phyloP scores from a whole-genome alignment of 1,140 invertebrate genomes.

The Drosophila pruinosa region DNA sequence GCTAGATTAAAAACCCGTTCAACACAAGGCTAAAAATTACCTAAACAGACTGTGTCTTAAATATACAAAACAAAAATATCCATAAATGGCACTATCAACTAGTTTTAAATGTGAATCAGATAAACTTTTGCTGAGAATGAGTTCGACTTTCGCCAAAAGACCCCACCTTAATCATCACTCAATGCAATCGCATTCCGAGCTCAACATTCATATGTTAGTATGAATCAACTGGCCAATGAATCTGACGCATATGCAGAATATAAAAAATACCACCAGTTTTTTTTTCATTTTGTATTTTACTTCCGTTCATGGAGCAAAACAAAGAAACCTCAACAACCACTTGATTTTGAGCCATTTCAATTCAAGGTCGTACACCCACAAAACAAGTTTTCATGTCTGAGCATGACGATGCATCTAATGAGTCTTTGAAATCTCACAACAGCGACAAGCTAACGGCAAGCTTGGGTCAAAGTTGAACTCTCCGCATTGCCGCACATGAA shows the following conservation, averaged over 20 bases:
- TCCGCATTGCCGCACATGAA: constrained; percentile 13
- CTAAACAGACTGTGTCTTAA: constrained; percentile 44
- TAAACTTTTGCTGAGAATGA: constrained; percentile 14
- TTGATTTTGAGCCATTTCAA: constrained; percentile 17
- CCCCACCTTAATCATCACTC: constrained; percentile 56
- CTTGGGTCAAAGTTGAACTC: constrained; percentile 46
- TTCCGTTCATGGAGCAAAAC: constrained; percentile 30
- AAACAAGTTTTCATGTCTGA: constrained; percentile 50
- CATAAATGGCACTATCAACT: constrained; percentile 3
- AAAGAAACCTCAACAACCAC: constrained; percentile 17
- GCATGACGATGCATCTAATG: constrained; percentile 21
- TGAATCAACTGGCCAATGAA: constrained; percentile 39
- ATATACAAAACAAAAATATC: constrained; percentile 2
- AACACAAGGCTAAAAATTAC: constrained; percentile 49
- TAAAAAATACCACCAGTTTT: neutral
- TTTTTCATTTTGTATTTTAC: neutral
- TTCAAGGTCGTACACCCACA: constrained; percentile 59
- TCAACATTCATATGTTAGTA: neutral
- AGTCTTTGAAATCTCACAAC: neutral
- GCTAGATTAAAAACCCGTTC: constrained; percentile 47
- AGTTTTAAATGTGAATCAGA: constrained; percentile 8
- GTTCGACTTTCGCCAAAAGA: constrained; percentile 29
- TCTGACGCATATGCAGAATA: constrained; percentile 28
- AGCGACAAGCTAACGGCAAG: constrained; percentile 32
- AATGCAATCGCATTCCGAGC: constrained; percentile 2